Evolutionary conservation across 2,113 vertebrate species (phyloP).

Genomic region (Neogale vison): DNA sequence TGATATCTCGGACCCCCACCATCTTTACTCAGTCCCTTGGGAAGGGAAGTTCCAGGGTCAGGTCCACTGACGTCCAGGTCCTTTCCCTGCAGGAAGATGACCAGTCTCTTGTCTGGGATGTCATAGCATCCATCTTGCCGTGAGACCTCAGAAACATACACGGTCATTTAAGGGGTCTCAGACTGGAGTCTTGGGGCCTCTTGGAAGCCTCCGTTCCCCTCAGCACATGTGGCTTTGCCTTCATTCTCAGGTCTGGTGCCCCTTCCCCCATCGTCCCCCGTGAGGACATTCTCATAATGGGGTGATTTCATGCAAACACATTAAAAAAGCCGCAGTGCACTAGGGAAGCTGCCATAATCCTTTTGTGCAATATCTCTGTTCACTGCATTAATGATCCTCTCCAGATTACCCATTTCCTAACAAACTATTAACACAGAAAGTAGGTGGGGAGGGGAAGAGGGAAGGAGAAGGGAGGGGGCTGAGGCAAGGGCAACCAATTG

Average conservation of each 20-base stretch:
- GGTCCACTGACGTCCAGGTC: too few species aligned
- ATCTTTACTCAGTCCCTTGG: not conserved
- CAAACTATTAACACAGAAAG: constrained; percentile 5
- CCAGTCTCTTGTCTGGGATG: too few species aligned
- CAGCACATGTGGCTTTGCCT: not conserved
- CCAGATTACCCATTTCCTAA: constrained; percentile 33
- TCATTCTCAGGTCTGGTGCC: not conserved
- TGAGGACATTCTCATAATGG: not conserved
- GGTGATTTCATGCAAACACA: constrained; percentile 18
- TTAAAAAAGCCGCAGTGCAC: not conserved
- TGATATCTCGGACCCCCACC: accelerated
- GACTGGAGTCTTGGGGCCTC: not conserved
- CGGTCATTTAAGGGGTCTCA: not conserved
- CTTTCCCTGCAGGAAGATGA: not conserved
- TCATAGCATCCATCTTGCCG: too few species aligned
- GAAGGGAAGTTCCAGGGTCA: too few species aligned
- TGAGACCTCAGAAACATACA: not conserved
- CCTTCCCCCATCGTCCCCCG: not conserved
- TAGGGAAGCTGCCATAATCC: not conserved
- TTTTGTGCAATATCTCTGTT: not conserved
- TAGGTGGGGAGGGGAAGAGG: not conserved
- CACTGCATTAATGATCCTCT: not conserved
- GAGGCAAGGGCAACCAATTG: not conserved
- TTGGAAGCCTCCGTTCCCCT: not conserved
- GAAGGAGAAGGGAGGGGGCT: not conserved